Evolutionary conservation across 2,113 vertebrate genomes (phyloP).

Genomic region (Haemorhous mexicanus): DNA sequence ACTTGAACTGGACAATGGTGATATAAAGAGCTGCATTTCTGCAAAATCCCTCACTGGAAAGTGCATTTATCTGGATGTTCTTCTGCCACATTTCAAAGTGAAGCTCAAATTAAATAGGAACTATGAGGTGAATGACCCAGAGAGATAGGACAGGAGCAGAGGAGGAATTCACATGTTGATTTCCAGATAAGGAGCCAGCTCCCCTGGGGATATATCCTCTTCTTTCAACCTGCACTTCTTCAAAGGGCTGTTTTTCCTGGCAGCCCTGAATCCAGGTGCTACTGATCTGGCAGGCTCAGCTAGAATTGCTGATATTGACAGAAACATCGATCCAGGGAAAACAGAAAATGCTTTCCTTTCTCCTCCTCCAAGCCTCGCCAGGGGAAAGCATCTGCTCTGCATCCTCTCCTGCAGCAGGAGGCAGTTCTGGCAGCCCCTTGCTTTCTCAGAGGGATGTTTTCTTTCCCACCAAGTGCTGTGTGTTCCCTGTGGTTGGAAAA

Average conservation of each 20-base stretch:
- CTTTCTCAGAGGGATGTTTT: not conserved
- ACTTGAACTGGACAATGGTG: not conserved
- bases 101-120: not conserved
- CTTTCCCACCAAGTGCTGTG: not conserved
- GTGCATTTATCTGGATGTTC: not conserved
- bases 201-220: slow-evolving; percentile 3
- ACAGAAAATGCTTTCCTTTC: not conserved
- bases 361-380: not conserved
- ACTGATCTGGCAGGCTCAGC: slow-evolving; percentile 1
- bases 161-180: slow-evolving; percentile 31
- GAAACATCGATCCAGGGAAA: not conserved
- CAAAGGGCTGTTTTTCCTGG: slow-evolving; percentile 37
- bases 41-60: not conserved
- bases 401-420: not conserved
- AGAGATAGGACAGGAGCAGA: not conserved
- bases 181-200: not conserved
- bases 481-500: not conserved
- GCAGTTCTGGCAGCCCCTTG: not conserved
- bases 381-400: not conserved
- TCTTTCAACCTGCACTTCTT: not conserved
- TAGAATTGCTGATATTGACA: not conserved
- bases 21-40: not conserved
- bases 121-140: not conserved
- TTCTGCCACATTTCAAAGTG: not conserved
- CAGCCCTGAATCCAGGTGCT: slow-evolving; percentile 28